phyloP scores from a whole-genome alignment of 2,888 invertebrate species.

The Pandemis cinnamomeana region DNA sequence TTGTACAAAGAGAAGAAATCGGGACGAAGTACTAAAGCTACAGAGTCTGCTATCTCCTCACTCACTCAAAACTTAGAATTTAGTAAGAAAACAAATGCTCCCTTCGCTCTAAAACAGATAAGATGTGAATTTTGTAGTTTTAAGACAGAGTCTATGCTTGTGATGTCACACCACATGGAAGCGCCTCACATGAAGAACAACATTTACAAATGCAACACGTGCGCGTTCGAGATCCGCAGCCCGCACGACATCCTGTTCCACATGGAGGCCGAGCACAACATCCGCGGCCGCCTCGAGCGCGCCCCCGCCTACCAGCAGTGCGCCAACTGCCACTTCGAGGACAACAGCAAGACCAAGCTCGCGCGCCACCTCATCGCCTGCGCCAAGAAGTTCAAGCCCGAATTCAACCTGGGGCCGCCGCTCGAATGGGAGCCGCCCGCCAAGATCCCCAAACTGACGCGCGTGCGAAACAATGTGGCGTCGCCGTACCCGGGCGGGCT shows the following conservation, averaged over 20 bases:
- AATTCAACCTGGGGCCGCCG: slow-evolving; percentile 94
- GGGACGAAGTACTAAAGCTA: slow-evolving; percentile 87
- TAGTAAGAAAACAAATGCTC: slow-evolving; percentile 94
- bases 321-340: slow-evolving; percentile 97
- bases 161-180: slow-evolving; percentile 95
- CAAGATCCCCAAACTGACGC: slow-evolving; percentile 90
- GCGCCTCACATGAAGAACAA: slow-evolving; percentile 96
- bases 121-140: slow-evolving; percentile 96
- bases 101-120: slow-evolving; percentile 90
- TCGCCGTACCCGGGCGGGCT: slow-evolving; percentile 78
- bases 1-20: slow-evolving; percentile 88
- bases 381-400: slow-evolving; percentile 95
- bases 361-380: slow-evolving; percentile 95
- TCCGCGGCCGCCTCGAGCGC: slow-evolving; percentile 93
- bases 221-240: slow-evolving; percentile 92
- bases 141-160: slow-evolving; percentile 94
- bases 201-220: slow-evolving; percentile 94
- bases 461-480: slow-evolving; percentile 75
- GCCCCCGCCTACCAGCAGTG: slow-evolving; percentile 97
- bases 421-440: slow-evolving; percentile 97
- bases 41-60: slow-evolving; percentile 93
- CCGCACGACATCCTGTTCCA: slow-evolving; percentile 96
- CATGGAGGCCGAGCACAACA: slow-evolving; percentile 96
- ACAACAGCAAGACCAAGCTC: slow-evolving; percentile 96
- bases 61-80: slow-evolving; percentile 94